phyloP scores from a whole-genome alignment of 2,888 invertebrate genomes.

The Ormyrus labotus region DNA sequence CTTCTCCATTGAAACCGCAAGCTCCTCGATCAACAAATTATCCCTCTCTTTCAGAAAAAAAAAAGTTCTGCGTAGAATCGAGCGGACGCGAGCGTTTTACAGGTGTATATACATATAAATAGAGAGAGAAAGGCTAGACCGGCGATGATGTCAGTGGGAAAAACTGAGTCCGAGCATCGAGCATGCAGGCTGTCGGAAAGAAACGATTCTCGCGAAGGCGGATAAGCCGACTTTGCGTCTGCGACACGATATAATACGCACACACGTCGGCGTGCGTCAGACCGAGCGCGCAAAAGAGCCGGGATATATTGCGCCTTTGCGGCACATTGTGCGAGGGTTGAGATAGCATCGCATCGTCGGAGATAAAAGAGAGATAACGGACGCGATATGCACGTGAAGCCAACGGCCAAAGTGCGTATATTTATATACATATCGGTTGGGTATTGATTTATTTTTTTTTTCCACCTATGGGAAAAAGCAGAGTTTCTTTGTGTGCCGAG shows the following conservation, averaged over 20 bases:
- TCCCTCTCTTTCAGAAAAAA: too few relatives aligned
- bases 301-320: neutral
- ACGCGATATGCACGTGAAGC: neutral
- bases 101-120: too few relatives aligned
- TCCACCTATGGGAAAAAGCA: neutral
- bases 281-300: slow-evolving; percentile 1
- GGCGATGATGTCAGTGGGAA: too few relatives aligned
- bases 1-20: too few relatives aligned
- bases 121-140: too few relatives aligned
- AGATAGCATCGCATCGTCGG: slow-evolving; percentile 17
- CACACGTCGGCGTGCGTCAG: slow-evolving; percentile 4
- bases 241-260: neutral
- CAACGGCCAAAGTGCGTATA: too few relatives aligned
- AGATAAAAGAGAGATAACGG: slow-evolving; percentile 42
- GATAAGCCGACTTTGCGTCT: neutral
- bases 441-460: slow-evolving; percentile 43
- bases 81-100: too few relatives aligned
- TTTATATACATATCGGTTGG: neutral
- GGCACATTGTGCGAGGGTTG: neutral
- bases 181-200: too few relatives aligned
- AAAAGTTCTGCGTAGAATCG: too few relatives aligned
- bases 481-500: too few relatives aligned
- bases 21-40: too few relatives aligned
- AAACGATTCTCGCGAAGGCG: neutral
- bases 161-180: too few relatives aligned